A percentile compares a stretch with the other conserved stretches of the same genome.
Evolutionary conservation across 2,113 vertebrate species (phyloP).

Genomic region (Bubalus kerabau): DNA sequence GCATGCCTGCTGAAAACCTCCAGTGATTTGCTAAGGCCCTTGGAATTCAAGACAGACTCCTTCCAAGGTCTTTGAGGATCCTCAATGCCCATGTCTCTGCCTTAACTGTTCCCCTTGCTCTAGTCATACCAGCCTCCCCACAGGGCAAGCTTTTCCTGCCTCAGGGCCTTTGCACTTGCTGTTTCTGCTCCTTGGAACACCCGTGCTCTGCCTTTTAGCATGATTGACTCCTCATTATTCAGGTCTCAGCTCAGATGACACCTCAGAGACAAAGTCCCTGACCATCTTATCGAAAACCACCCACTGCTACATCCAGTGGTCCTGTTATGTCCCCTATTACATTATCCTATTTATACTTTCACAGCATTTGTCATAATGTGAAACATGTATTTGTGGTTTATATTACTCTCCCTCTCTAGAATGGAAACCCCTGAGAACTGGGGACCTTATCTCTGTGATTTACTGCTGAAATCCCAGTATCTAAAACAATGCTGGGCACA

Average conservation of each 20-base stretch:
- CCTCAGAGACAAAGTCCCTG: neutral
- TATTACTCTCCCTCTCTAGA: neutral
- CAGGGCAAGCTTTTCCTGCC: neutral
- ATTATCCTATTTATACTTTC: neutral
- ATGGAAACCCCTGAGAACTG: neutral
- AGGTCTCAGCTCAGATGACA: neutral
- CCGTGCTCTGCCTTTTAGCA: neutral
- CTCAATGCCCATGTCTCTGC: neutral
- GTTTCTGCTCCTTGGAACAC: neutral
- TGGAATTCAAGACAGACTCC: slow-evolving; percentile 10
- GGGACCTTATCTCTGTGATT: neutral
- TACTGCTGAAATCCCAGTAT: neutral
- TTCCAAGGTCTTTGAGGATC: neutral
- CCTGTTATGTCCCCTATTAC: neutral
- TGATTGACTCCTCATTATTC: neutral
- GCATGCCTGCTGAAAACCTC: slow-evolving; percentile 24
- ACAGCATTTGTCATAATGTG: neutral
- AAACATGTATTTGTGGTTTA: slow-evolving; percentile 22
- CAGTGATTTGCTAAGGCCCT: slow-evolving; percentile 13
- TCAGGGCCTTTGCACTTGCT: slow-evolving; percentile 66
- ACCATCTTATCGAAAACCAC: neutral
- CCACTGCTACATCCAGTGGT: neutral
- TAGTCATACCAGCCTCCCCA: neutral
- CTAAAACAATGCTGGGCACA: neutral
- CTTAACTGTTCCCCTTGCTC: neutral